Conservation (phyloP, 2,797 vertebrate species). For the Gambusia yucatana region DNA sequence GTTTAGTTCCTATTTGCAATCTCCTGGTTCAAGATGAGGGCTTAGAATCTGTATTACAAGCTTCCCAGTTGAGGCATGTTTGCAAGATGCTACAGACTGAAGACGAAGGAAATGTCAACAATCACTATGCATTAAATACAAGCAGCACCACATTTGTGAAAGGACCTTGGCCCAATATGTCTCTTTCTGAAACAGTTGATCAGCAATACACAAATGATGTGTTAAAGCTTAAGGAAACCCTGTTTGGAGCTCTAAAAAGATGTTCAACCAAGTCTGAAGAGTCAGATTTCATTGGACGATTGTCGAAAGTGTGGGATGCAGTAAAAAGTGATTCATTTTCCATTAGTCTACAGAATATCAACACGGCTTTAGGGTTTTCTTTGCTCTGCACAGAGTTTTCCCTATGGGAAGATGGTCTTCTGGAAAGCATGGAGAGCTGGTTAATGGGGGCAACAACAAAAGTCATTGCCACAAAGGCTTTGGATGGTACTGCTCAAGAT, state of each 20-base stretch:
- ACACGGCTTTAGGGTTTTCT: conserved; percentile 73
- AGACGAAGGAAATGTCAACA: conserved; percentile 18
- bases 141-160: conserved; percentile 71
- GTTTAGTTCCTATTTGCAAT: conserved; percentile 64
- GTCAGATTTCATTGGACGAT: conserved; percentile 73
- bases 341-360: conserved; percentile 71
- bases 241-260: conserved; percentile 77
- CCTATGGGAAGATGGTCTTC: conserved; percentile 62
- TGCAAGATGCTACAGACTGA: conserved; percentile 59
- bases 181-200: conserved; percentile 75
- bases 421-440: conserved; percentile 71
- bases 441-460: conserved; percentile 54
- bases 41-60: conserved; percentile 67
- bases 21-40: conserved; percentile 66
- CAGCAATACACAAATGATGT: conserved; percentile 77
- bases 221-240: conserved; percentile 78
- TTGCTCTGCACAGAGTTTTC: conserved; percentile 73
- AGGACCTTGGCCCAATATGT: conserved; percentile 77
- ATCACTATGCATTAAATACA: conserved; percentile 36
- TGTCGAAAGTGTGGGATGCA: conserved; percentile 78
- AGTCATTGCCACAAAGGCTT: conserved; percentile 54
- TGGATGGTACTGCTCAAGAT: conserved; percentile 28
- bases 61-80: conserved; percentile 63
- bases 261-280: conserved; percentile 57
- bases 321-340: conserved; percentile 71